Evolutionary conservation across 2,113 vertebrate genomes (phyloP).

Genomic region (Burhinus bistriatus): DNA sequence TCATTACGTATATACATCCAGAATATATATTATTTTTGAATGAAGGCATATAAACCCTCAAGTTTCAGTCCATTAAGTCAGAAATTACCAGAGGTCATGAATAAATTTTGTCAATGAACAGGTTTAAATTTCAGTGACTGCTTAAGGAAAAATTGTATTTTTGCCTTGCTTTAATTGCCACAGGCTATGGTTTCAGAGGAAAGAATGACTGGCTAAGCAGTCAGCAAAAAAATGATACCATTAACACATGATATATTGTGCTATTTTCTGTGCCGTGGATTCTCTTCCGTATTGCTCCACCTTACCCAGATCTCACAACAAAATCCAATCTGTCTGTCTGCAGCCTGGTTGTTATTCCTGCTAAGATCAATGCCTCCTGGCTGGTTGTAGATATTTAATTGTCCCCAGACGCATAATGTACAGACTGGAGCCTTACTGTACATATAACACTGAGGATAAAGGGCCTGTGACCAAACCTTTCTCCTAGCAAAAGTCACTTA

Average conservation of each 20-base stretch:
- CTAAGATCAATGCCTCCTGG: conserved; percentile 5
- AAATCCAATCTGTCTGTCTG: not conserved
- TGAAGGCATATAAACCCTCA: not conserved
- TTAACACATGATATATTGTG: not conserved
- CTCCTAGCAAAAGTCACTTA: conserved; percentile 54
- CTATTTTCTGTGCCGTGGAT: not conserved
- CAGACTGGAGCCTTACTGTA: not conserved
- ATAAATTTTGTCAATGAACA: conserved; percentile 7
- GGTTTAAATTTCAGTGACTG: conserved; percentile 29
- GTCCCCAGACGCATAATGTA: not conserved
- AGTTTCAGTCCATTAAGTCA: conserved; percentile 19
- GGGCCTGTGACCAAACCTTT: conserved; percentile 35
- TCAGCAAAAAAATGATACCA: not conserved
- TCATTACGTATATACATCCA: not conserved
- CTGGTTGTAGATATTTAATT: conserved; percentile 8
- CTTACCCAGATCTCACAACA: conserved; percentile 16
- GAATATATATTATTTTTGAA: not conserved
- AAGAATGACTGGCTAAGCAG: conserved; percentile 5
- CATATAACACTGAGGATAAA: not conserved
- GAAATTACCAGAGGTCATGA: conserved; percentile 8
- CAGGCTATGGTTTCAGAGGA: not conserved
- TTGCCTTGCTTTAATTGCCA: conserved; percentile 30
- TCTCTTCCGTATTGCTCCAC: not conserved
- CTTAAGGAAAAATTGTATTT: conserved; percentile 7
- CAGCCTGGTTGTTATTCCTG: not conserved